These are phyloP conservation scores for Arvicanthis niloticus DNA, from an alignment of 2,113 vertebrate genomes.

Conservation along the genomic window DNA sequence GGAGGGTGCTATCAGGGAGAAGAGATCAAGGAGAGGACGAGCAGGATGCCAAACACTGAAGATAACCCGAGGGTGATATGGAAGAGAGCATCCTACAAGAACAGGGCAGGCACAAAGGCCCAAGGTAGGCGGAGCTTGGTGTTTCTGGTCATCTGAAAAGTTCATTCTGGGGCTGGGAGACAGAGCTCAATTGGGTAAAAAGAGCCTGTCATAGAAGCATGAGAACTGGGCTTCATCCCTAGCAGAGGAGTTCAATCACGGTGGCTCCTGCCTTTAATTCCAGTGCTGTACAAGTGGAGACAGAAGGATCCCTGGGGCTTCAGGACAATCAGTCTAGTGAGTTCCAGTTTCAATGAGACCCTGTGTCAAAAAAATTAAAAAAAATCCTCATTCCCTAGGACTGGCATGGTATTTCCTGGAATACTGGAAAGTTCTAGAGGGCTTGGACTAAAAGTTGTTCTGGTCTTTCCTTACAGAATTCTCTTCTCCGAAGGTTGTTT, in stretches of 20 bases:
- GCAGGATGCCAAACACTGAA: background rate
- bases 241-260: background rate
- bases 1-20: background rate
- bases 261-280: background rate
- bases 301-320: background rate
- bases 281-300: background rate
- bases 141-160: rapidly evolving
- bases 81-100: background rate
- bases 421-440: background rate
- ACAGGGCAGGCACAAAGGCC: background rate
- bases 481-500: rapidly evolving
- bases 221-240: background rate
- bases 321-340: background rate
- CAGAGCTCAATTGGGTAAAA: background rate
- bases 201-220: too few species aligned
- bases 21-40: background rate
- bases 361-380: background rate
- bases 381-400: background rate
- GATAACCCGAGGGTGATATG: background rate
- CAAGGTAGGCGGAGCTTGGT: background rate
- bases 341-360: background rate
- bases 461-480: background rate
- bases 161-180: background rate
- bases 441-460: background rate
- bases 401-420: rapidly evolving